Base-by-base conservation (phyloP, 2,113 vertebrate genomes). In the Bos taurus region DNA sequence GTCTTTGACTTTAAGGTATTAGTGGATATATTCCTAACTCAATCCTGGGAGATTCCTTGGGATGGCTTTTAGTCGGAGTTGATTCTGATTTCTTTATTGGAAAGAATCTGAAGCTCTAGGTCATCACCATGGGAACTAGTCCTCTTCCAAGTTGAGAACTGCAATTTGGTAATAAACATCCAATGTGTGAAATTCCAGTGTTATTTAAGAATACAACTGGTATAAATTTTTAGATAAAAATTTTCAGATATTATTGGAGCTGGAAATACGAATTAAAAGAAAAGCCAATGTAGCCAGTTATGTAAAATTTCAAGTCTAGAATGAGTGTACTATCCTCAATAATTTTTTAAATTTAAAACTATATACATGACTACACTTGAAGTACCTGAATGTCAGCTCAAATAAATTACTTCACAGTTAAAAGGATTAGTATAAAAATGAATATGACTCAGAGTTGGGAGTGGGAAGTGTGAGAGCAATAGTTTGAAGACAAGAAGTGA, bases 381-480 rank as follows among this genome's bases (percentile, higher is more conserved):
- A 97, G 67, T 97, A 95, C 91, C 96, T 97, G 97, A 98, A 98
- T 97, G 91, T 97, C 97, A 98, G 36, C 89, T 97, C 78, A 96
- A 97, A 97, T 95, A 96, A 97, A 95, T 94, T 97, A 88, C 62
- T 97, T 97, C 92, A 84, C 93, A 97, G 96, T 97, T 91, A 97
- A 97, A 96, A 97, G 94, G 94, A 98, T 98, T 97, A 96, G 95
- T 97, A 98, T 97, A 97, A 96, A 98, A 98, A 97, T 95, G 97
- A 97, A 88, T 90, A 96, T 98, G 98, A 98, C 86, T 98, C 98
- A 98, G 94, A 92, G 60, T 30, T 56, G 71, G 54, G 97, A 97
- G 98, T 98, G 97, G 98, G 98, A 98, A 97, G 98, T 98, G 98
- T 97, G 98, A 98, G 96, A 97, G 95, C 84, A 97, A 97, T 93